Conservation (phyloP, 37 sponge, comb jelly and placozoan species). For the Oscarella lobularis region DNA sequence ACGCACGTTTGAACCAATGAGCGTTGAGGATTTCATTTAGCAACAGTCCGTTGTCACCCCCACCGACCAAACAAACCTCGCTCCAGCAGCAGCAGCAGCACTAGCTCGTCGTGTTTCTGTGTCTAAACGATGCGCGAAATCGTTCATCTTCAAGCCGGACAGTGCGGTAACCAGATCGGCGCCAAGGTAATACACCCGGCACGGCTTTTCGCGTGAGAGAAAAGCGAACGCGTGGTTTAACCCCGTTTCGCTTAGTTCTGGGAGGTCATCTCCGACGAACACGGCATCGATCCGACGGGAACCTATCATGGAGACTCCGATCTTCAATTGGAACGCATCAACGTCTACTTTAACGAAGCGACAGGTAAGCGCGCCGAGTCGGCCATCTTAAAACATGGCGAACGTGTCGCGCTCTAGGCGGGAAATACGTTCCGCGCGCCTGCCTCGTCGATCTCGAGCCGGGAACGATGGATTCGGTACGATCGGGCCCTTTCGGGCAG, state of each 20-base stretch:
- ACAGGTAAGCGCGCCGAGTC: constrained; percentile 25
- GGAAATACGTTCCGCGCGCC: constrained; percentile 44
- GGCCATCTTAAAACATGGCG: neutral
- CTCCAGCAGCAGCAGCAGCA: too few relatives aligned
- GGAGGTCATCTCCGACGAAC: constrained; percentile 97
- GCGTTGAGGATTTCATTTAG: too few relatives aligned
- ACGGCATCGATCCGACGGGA: constrained; percentile 99
- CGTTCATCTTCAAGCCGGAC: constrained; percentile 97
- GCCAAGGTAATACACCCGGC: constrained; percentile 80
- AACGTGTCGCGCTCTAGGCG: constrained; percentile 19
- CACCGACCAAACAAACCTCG: too few relatives aligned
- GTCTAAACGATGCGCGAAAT: constrained; percentile 99
- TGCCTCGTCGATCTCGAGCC: constrained; percentile 68
- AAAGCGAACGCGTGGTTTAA: too few relatives aligned
- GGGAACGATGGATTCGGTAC: constrained; percentile 97
- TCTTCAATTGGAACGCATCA: constrained; percentile 97
- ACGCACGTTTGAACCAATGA: too few relatives aligned
- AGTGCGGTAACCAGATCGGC: constrained; percentile 99
- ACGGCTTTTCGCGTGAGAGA: too few relatives aligned
- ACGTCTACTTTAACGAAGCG: constrained; percentile 91
- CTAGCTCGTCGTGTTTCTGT: too few relatives aligned
- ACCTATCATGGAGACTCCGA: constrained; percentile 99
- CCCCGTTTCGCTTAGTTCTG: too few relatives aligned
- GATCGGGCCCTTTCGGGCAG: constrained; percentile 99
- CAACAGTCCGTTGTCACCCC: too few relatives aligned